Base-by-base conservation (phyloP, 1,140 invertebrate species). In the Sycophaga agraensis region DNA sequence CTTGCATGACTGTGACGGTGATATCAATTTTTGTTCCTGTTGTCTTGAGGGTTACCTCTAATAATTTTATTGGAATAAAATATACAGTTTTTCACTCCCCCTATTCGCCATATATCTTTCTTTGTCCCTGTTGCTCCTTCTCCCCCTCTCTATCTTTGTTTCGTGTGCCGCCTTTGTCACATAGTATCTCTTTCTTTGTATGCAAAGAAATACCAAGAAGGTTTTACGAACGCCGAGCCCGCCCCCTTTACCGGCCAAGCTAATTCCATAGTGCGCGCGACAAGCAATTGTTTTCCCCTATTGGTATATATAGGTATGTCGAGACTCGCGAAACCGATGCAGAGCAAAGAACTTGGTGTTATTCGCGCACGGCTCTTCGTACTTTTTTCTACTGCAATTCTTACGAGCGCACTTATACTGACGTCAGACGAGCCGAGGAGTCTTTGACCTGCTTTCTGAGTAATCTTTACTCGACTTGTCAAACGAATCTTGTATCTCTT, bases 171-270 rank as follows among this genome's bases (percentile, higher is more conserved):
- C 40, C 42, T 64, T 58, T 64, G 50, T 64, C 46, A 34, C 49
- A 55, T 43, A 51, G 31, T 60, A 56, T 43, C 46, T 50, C 35
- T 57, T 57, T 57, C 55, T 57, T 57, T 57, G 55, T 57, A 57
- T 57, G 55, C 55, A 57, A 57, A 57, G 55, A 48, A 57, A 57
- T 48, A 37, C 43, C 21, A 57, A 57, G 43, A 57, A 57, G 43
- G 43, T 48, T 57, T 37, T 48, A 57, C 43, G 55, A 34, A 46
- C 31, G 31, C 1, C 11, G 21, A 37, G 21, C 31, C 55, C 55
- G 42, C 42, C 55, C 43, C 55, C 19, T 48, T 48, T 48, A 12
- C 43, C 55, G 43, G 31, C 16, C 19, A 57, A 35, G n/a, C 55
- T 57, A 57, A 57, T 57, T 57, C 43, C 34, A 48, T 48, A 48